Evolutionary conservation across 2,113 vertebrate species (phyloP).

Genomic region (Crotalus horridus): DNA sequence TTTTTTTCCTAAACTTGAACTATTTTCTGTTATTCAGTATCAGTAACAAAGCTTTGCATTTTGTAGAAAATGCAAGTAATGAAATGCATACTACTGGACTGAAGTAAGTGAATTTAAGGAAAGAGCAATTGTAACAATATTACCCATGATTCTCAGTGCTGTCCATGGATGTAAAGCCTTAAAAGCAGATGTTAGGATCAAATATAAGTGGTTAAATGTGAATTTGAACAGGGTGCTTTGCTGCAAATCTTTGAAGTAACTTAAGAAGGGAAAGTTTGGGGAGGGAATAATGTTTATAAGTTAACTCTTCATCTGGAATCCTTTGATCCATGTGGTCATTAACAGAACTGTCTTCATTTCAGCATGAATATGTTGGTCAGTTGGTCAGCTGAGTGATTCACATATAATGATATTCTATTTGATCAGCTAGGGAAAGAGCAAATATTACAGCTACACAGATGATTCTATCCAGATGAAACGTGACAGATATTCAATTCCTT

Average conservation of each 20-base stretch:
- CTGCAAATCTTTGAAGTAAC: background rate
- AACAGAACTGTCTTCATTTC: conserved; percentile 21
- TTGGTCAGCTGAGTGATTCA: conserved; percentile 32
- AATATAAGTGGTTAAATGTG: background rate
- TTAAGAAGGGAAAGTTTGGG: background rate
- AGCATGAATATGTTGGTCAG: conserved; percentile 50
- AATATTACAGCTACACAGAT: conserved; percentile 11
- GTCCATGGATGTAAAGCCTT: background rate
- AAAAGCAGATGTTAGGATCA: background rate
- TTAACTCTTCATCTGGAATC: background rate
- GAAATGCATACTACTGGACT: background rate
- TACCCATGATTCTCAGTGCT: background rate
- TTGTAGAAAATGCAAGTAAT: background rate
- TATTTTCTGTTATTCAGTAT: background rate
- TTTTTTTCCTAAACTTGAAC: background rate
- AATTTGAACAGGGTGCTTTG: background rate
- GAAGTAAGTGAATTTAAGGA: background rate
- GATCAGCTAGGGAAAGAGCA: conserved; percentile 49
- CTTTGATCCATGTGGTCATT: background rate
- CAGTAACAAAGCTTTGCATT: background rate
- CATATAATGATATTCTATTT: background rate
- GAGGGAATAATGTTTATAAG: background rate
- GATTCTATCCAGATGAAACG: conserved; percentile 20
- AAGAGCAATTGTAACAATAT: background rate
- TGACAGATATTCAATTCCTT: conserved; percentile 18